These are phyloP conservation scores for Sciurus carolinensis DNA, from an alignment of 2,797 vertebrate genomes.

Conservation along the genomic window DNA sequence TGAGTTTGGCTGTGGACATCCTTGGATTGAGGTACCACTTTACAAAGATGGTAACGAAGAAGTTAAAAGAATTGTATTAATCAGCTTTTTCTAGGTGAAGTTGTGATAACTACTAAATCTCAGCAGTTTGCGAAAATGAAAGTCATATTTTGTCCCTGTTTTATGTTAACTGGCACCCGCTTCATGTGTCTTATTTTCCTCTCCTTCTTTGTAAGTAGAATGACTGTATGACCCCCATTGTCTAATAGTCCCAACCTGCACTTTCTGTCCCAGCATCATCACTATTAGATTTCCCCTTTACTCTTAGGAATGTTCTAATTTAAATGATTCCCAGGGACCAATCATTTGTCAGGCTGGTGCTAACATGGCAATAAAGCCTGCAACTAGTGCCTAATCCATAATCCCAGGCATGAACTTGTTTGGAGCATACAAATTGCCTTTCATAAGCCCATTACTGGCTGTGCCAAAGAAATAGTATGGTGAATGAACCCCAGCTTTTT, in stretches of 20 bases:
- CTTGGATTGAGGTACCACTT: not conserved
- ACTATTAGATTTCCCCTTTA: not conserved
- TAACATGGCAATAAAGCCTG: not conserved
- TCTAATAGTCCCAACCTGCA: not conserved
- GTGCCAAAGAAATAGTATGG: not conserved
- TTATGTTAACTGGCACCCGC: not conserved
- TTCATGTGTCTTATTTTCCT: not conserved
- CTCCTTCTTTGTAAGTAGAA: not conserved
- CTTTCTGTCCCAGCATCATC: not conserved
- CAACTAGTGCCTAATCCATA: fast-evolving
- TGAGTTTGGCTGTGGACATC: not conserved
- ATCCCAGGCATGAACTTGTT: not conserved
- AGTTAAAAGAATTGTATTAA: not conserved
- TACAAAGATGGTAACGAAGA: not conserved
- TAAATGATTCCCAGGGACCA: not conserved
- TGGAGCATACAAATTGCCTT: not conserved
- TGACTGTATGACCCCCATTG: fast-evolving
- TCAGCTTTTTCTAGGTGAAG: not conserved
- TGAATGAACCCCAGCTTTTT: not conserved
- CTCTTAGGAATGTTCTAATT: not conserved
- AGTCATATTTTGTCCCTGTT: not conserved
- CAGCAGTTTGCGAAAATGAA: not conserved
- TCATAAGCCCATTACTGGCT: not conserved
- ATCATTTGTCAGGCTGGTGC: not conserved
- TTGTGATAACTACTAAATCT: not conserved